These are phyloP conservation scores for Strix uralensis DNA, from an alignment of 2,113 vertebrate species.

Conservation along the genomic window DNA sequence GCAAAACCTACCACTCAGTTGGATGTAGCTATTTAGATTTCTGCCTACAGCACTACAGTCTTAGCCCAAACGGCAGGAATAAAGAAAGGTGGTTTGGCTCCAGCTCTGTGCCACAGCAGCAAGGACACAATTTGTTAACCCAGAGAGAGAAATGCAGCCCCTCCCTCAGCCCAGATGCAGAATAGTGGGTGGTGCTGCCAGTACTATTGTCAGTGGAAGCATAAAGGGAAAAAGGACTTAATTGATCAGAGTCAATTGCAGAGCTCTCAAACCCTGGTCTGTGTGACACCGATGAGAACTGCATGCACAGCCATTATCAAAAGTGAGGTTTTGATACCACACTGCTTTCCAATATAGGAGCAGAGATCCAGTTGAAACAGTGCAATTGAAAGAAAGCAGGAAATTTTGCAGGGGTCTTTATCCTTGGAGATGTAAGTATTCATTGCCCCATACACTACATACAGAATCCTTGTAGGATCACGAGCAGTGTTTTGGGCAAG, in stretches of 20 bases:
- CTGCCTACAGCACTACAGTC: neutral
- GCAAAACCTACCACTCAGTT: neutral
- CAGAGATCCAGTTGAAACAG: neutral
- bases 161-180: slow-evolving; percentile 20
- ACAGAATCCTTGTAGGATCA: neutral
- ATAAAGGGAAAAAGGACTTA: slow-evolving; percentile 2
- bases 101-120: neutral
- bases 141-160: neutral
- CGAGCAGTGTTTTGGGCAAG: neutral
- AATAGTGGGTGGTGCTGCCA: slow-evolving; percentile 28
- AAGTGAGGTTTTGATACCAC: neutral
- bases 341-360: neutral
- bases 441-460: neutral
- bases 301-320: neutral
- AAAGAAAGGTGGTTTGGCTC: neutral
- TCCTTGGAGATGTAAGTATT: neutral
- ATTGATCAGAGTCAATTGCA: neutral
- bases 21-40: neutral
- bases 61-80: neutral
- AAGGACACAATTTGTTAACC: slow-evolving; percentile 3
- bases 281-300: neutral
- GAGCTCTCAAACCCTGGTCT: neutral
- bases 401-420: neutral
- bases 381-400: neutral
- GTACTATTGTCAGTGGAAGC: slow-evolving; percentile 20